Base-by-base conservation (phyloP, 1,140 invertebrate genomes). In the Ylistrum balloti region DNA sequence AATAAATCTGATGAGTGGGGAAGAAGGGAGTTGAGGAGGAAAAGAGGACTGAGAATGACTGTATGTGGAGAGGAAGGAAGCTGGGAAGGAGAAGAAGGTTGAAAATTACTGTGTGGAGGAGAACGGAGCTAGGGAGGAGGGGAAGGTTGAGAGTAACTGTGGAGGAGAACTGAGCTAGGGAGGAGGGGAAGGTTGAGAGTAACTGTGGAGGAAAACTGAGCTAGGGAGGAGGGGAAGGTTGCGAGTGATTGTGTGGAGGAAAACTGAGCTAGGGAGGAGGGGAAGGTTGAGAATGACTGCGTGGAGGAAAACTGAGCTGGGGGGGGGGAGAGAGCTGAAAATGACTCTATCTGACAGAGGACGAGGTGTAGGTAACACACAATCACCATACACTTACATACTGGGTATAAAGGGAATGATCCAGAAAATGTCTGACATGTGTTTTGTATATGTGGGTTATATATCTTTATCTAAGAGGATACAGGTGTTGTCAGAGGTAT, bases 371-470 rank as follows among this genome's bases (percentile, higher is more conserved):
- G n/a, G 56, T n/a, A 28, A 28, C 56, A 74, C n/a, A 74, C n/a
- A n/a, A 74, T 74, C 56, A 28, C 56, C 22, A 28, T n/a, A 74
- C 9, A 17, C 56, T 28, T 74, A 28, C 56, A 48, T 11, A 74
- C 56, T 74, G 56, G 56, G 56, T 7, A 74, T 74, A 2, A 74
- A 28, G 56, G 56, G 56, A n/a, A 74, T 74, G 56, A 74, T 74
- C 56, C 56, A 74, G n/a, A 74, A 74, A 74, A 74, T 74, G 56
- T 74, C 56, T 74, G 17, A 74, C 56, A 74, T 74, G 56, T 74
- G 56, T 74, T 74, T 74, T 74, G n/a, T 74, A n/a, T 74, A 74
- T 74, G 56, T 74, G 56, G 56, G 56, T 74, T 74, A 74, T 74
- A 74, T 28, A 74, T 74, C n/a, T 74, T 17, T n/a, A 74, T n/a